Evolutionary conservation across 2,113 vertebrate species (phyloP).

Genomic region (Equus quagga): DNA sequence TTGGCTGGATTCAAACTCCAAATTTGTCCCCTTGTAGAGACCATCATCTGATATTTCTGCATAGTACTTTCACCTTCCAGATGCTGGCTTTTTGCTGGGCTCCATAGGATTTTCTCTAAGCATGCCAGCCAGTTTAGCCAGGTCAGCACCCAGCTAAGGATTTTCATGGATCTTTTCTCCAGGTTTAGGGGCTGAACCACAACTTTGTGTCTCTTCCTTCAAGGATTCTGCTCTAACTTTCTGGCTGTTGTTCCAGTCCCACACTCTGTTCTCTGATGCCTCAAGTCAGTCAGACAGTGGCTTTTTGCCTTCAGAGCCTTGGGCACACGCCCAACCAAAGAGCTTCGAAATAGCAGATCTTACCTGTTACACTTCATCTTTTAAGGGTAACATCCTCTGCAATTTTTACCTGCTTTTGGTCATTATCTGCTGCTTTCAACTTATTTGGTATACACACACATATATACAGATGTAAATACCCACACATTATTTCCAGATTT

Average conservation of each 20-base stretch:
- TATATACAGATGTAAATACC: background rate
- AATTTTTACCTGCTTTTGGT: background rate
- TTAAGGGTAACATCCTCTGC: background rate
- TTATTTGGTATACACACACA: background rate
- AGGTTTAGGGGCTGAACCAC: background rate
- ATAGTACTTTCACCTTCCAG: background rate
- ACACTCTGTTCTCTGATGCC: background rate
- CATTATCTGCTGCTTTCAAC: background rate
- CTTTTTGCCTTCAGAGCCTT: background rate
- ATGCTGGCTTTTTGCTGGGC: background rate
- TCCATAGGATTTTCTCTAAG: background rate
- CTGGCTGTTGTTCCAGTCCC: background rate
- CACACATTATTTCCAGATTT: background rate
- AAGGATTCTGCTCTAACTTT: background rate
- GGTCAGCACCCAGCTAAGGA: background rate
- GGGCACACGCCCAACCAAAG: background rate
- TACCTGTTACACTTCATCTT: background rate
- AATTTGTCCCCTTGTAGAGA: background rate
- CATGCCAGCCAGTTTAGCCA: background rate
- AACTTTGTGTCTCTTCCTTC: background rate
- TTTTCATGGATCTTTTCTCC: background rate
- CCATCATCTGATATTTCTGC: background rate
- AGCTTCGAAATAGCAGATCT: conserved; percentile 2
- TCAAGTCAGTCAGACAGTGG: background rate
- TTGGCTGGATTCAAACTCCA: background rate